phyloP scores from a whole-genome alignment of 2,888 invertebrate genomes.

The Synanthedon vespiformis region DNA sequence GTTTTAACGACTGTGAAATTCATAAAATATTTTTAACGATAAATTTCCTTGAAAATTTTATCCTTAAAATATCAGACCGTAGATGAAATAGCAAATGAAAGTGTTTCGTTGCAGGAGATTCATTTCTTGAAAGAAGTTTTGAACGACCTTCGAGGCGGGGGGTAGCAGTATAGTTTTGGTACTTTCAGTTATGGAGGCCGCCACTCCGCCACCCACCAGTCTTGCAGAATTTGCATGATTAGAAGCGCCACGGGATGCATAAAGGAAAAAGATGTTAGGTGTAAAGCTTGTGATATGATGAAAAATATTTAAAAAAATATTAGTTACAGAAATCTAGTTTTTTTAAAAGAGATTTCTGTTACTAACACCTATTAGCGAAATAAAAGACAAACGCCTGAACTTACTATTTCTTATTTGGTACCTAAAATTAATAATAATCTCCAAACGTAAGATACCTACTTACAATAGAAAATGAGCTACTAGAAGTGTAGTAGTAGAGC shows the following conservation, averaged over 20 bases:
- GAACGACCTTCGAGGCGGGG: conserved; percentile 61
- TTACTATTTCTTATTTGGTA: no score
- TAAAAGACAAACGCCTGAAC: no score
- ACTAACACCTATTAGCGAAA: no score
- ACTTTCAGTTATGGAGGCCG: conserved; percentile 7
- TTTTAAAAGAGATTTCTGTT: background rate
- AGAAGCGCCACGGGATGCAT: conserved; percentile 39
- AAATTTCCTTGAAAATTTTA: no score
- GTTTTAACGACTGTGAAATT: no score
- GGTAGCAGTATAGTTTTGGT: conserved; percentile 56
- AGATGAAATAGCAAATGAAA: conserved; percentile 43
- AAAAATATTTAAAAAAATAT: background rate
- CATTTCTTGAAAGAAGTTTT: conserved; percentile 53
- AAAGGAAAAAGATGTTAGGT: conserved; percentile 18
- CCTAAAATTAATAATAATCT: no score
- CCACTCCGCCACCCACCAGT: conserved; percentile 36
- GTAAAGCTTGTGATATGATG: background rate
- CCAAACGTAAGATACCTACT: no score
- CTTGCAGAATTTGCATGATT: conserved; percentile 62
- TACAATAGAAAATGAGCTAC: no score
- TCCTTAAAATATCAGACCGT: background rate
- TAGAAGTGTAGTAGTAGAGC: no score
- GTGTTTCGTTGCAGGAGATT: conserved; percentile 42
- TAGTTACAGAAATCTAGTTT: background rate
- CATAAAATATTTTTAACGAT: no score